phyloP scores from a whole-genome alignment of 2,888 invertebrate species.

The Erebia aethiops region DNA sequence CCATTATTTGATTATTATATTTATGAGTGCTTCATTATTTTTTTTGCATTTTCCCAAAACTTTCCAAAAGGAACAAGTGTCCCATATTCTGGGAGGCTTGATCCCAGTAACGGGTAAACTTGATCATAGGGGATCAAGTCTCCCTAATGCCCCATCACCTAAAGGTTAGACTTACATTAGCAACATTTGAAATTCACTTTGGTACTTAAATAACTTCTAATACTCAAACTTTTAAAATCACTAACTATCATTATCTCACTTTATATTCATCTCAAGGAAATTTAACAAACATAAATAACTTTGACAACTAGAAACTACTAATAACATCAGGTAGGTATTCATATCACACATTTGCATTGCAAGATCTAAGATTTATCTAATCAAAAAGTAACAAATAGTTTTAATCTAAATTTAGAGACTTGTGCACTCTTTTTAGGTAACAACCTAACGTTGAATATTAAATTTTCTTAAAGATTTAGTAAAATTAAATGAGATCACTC shows the following conservation, averaged over 20 bases:
- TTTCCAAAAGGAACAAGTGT: too few species aligned
- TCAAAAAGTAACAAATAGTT: constrained; percentile 2
- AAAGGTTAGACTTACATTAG: constrained; percentile 1
- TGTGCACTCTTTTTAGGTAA: constrained; percentile 4
- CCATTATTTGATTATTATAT: too few species aligned
- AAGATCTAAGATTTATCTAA: constrained; percentile 4
- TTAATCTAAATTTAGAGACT: constrained; percentile 4
- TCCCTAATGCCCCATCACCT: background rate
- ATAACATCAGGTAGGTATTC: constrained; percentile 4
- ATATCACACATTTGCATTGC: constrained; percentile 2
- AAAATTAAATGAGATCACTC: constrained; percentile 38
- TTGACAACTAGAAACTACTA: constrained; percentile 4
- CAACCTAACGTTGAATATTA: constrained; percentile 28
- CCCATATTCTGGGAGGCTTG: too few species aligned
- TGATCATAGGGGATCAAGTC: too few species aligned
- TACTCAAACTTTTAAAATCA: constrained; percentile 4
- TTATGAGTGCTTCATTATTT: too few species aligned
- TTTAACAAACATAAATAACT: constrained; percentile 4
- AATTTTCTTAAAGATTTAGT: constrained; percentile 41
- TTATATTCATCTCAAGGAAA: constrained; percentile 4
- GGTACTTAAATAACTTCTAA: constrained; percentile 4
- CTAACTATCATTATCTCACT: constrained; percentile 4
- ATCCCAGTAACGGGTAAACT: too few species aligned
- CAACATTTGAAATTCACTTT: constrained; percentile 4
- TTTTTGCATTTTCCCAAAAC: too few species aligned